phyloP scores from a whole-genome alignment of 1,140 invertebrate species.

The Halotydeus destructor region DNA sequence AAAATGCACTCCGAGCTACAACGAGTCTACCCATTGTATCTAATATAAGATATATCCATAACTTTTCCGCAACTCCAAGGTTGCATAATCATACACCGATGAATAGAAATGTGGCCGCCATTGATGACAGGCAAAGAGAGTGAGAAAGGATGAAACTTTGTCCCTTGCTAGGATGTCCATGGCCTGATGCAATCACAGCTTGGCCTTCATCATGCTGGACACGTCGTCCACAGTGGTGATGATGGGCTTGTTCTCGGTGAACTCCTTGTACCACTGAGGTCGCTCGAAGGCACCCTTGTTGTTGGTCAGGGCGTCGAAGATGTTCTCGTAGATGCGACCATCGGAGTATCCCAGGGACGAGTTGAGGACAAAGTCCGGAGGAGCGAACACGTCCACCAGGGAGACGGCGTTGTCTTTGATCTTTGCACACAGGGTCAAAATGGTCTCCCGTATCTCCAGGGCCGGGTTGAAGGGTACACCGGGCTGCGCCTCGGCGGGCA shows the following conservation, averaged over 20 bases:
- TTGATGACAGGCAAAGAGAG: too few species aligned
- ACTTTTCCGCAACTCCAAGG: too few species aligned
- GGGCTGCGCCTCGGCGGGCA: conserved; percentile 26
- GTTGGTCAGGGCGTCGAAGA: conserved; percentile 24
- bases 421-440: conserved; percentile 37
- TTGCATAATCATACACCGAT: too few species aligned
- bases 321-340: conserved; percentile 50
- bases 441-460: conserved; percentile 21
- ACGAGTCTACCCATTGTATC: too few species aligned
- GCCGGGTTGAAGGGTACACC: conserved; percentile 21
- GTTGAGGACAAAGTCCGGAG: conserved; percentile 62
- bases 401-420: conserved; percentile 49
- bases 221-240: conserved; percentile 6
- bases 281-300: conserved; percentile 22
- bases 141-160: too few species aligned
- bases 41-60: too few species aligned
- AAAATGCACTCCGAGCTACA: too few species aligned
- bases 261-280: conserved; percentile 24
- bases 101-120: too few species aligned
- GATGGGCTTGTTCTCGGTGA: conserved; percentile 19
- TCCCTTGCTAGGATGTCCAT: too few species aligned
- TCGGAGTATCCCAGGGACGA: conserved; percentile 54
- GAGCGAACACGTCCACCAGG: conserved; percentile 62
- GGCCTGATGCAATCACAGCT: too few species aligned
- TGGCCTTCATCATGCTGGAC: too few species aligned